Base-by-base conservation (phyloP, 2,113 vertebrate species). In the Forbesichthys papilliferus region DNA sequence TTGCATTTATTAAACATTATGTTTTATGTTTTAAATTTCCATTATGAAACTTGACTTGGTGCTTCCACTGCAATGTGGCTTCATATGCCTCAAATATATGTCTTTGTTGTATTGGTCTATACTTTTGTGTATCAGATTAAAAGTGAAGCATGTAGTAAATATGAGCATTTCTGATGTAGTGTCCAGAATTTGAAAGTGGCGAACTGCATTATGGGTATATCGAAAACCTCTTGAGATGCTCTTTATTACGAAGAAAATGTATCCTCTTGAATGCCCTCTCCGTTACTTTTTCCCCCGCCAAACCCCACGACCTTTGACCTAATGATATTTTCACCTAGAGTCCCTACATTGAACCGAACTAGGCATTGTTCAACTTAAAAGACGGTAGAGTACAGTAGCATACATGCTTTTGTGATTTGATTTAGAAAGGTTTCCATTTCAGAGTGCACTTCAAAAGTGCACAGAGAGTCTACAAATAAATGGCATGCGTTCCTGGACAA, bases 281-380 rank as follows among this genome's bases (percentile, higher is more conserved):
- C 27, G 27, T 27, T 27, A 27, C 27, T 27, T 56, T 64, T 54
- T 11, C 18, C 49, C 61, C 48, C 18, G 27, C 46, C 46, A 16
- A n/a, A 4, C 18, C 47, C 16, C 61, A 12, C 11, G 8, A 34
- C 12, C 13, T 61, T 36, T n/a, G 4, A 42, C 59, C 59, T 61
- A 13, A 11, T 36, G 34, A 9, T 16, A 46, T 61, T 61, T 33
- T 10, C 11, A 33, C 34, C 42, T 47, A 42, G 12, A n/a, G 13
- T 74, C 48, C 61, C 62, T 75, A 9, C 14, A 51, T 33, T 58
- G 12, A 69, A 59, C 48, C 27, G 18, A 70, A 66, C 46, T 46
- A 33, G 33, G 10, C 13, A 1, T n/a, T 33, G 3, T 34, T 34
- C 27, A 13, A 11, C 13, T 0, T 33, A 33, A 9, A 11, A 13